Percentiles rank a stretch among this genome's conserved stretches.
Conservation (phyloP, 35 echinoderm and acorn worm species). For the Stichopus chloronotus region DNA sequence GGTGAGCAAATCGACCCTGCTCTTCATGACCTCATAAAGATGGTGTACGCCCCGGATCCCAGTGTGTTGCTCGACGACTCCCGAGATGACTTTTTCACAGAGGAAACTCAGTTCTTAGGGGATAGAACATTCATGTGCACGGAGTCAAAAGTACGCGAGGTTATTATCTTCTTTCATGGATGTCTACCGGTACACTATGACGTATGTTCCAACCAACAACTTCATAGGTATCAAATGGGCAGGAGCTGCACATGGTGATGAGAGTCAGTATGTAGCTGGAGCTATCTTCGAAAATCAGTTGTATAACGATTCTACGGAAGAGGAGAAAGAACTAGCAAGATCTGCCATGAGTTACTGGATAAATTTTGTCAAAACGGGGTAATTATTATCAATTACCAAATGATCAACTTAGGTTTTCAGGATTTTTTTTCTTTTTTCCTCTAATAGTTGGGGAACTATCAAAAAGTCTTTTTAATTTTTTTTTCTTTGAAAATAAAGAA, state of each 20-base stretch:
- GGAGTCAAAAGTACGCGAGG: neutral
- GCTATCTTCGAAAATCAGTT: neutral
- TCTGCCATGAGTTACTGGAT: slow-evolving; percentile 1
- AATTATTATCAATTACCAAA: neutral
- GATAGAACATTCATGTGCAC: slow-evolving; percentile 5
- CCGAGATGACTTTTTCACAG: slow-evolving; percentile 15
- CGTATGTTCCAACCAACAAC: neutral
- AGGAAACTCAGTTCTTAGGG: neutral
- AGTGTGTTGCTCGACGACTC: neutral
- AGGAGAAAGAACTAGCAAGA: slow-evolving; percentile 9
- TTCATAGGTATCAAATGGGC: slow-evolving; percentile 35
- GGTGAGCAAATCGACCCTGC: neutral
- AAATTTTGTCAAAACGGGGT: slow-evolving; percentile 44
- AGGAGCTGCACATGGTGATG: slow-evolving; percentile 49
- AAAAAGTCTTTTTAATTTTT: neutral
- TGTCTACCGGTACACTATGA: slow-evolving; percentile 30
- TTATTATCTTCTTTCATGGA: neutral
- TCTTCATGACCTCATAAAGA: neutral
- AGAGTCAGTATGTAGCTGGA: slow-evolving; percentile 8
- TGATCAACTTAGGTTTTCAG: neutral
- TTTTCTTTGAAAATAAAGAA: too few species aligned
- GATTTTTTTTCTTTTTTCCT: neutral
- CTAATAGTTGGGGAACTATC: neutral
- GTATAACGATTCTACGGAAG: neutral
- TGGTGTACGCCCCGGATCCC: neutral